A percentile compares a stretch with the other conserved stretches of the same genome.
Conservation (phyloP, 2,797 vertebrate genomes). For the Hoplostethus mediterraneus region DNA sequence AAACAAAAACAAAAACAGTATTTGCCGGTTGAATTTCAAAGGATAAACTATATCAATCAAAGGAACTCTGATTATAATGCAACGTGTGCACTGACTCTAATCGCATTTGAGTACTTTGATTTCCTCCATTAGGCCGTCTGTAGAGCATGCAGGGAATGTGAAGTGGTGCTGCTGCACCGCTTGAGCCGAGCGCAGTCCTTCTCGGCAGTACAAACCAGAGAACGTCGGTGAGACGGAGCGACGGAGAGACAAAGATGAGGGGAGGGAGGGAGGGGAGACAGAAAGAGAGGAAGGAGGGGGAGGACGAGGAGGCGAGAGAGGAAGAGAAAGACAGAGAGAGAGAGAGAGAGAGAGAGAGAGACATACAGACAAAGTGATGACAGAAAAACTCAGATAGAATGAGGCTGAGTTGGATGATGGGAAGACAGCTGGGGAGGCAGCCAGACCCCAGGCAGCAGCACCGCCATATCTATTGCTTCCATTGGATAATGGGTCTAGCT, state of each 20-base stretch:
- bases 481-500: conserved; percentile 74
- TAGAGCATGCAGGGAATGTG: conserved; percentile 75
- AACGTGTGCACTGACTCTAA: conserved; percentile 70
- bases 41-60: conserved; percentile 55
- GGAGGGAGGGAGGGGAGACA: conserved; percentile 28
- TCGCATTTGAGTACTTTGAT: conserved; percentile 80
- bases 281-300: background rate
- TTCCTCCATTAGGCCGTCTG: conserved; percentile 81
- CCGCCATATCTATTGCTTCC: conserved; percentile 65
- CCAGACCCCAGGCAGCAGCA: conserved; percentile 43
- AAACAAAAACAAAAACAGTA: conserved; percentile 1
- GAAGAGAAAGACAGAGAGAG: background rate
- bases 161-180: conserved; percentile 69
- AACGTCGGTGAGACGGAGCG: conserved; percentile 37
- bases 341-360: background rate
- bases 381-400: conserved; percentile 56
- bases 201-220: conserved; percentile 42
- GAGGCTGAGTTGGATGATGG: conserved; percentile 20
- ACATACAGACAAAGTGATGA: conserved; percentile 20
- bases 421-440: conserved; percentile 50
- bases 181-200: conserved; percentile 49
- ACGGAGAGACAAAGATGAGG: conserved; percentile 42
- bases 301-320: background rate
- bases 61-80: conserved; percentile 72
- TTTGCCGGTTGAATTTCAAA: conserved; percentile 49